Conservation (phyloP, 2,797 vertebrate species). For the Mus caroli region DNA sequence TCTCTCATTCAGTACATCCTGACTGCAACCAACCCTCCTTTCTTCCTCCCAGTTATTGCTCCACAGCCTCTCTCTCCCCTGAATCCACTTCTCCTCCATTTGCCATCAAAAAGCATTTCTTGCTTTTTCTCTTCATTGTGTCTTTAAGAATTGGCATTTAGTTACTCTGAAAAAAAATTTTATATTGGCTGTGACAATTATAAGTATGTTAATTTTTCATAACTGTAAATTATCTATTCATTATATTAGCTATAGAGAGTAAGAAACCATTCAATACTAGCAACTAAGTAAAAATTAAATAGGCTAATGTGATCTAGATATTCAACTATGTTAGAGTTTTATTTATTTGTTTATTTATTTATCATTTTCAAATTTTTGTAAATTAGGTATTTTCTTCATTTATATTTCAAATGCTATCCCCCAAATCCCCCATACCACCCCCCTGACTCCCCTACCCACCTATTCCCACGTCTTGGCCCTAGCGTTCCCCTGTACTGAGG, state of each 20-base stretch:
- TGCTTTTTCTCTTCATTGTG: neutral
- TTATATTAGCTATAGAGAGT: neutral
- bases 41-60: neutral
- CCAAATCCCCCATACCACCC: too few relatives aligned
- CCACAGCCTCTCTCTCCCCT: fast-evolving
- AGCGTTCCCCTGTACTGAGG: too few relatives aligned
- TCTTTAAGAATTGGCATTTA: neutral
- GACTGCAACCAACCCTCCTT: too few relatives aligned
- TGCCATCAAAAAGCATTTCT: neutral
- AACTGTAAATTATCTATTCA: neutral
- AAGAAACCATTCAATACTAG: constrained; percentile 4
- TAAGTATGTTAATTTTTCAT: neutral
- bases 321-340: constrained; percentile 22
- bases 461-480: too few relatives aligned
- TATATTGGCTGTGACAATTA: neutral
- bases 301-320: neutral
- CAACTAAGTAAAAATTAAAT: constrained; percentile 39
- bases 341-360: neutral
- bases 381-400: too few relatives aligned
- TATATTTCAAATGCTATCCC: too few relatives aligned
- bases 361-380: too few relatives aligned
- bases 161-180: neutral
- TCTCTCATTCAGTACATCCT: neutral
- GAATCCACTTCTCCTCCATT: neutral
- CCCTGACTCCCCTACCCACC: too few relatives aligned